These are phyloP conservation scores for Hoplias malabaricus DNA, from an alignment of 2,113 vertebrate genomes.

Conservation along the genomic window DNA sequence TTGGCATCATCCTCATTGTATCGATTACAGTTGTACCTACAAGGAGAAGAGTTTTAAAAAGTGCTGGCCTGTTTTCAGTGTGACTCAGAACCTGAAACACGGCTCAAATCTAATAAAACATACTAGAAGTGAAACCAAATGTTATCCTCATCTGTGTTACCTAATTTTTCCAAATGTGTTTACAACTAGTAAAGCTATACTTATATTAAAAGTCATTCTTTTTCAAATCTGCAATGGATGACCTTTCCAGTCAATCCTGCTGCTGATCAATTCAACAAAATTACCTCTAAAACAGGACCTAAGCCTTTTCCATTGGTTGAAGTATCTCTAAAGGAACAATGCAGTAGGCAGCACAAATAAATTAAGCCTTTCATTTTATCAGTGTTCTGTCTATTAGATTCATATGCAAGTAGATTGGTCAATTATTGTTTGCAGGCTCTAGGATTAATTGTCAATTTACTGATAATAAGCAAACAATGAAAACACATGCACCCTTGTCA, in stretches of 20 bases:
- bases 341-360: background rate
- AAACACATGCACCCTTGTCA: no score
- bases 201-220: no score
- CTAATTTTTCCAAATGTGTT: background rate
- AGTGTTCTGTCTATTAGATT: no score
- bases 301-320: background rate
- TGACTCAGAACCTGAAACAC: background rate
- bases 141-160: no score
- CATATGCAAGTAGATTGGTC: no score
- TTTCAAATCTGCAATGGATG: no score
- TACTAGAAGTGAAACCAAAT: no score
- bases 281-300: background rate
- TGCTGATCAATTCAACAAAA: background rate
- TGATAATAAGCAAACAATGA: no score
- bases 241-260: background rate
- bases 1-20: slow-evolving; percentile 99
- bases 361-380: background rate
- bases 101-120: background rate
- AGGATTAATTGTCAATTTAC: no score
- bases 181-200: background rate
- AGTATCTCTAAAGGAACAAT: background rate
- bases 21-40: slow-evolving; percentile 99
- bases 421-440: no score
- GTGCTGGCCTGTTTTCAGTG: background rate
- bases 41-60: background rate